Evolutionary conservation across 2,797 vertebrate genomes (phyloP).

Genomic region (Bucorvus abyssinicus): DNA sequence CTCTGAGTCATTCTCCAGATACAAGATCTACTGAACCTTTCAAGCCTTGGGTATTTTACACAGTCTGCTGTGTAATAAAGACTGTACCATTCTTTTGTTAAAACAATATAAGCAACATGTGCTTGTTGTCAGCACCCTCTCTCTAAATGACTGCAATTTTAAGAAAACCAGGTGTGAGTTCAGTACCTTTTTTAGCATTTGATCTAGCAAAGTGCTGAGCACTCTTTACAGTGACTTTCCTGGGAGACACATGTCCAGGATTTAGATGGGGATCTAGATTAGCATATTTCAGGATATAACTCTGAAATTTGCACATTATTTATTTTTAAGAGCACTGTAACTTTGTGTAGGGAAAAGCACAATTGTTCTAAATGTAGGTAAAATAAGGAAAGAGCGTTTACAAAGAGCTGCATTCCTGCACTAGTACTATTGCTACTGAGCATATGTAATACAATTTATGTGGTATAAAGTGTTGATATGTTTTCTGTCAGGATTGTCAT

Average conservation of each 20-base stretch:
- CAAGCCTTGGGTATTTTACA: not conserved
- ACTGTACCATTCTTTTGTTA: slow-evolving; percentile 47
- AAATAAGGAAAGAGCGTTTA: slow-evolving; percentile 59
- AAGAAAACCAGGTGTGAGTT: not conserved
- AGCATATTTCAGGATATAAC: slow-evolving; percentile 11
- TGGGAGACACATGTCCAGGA: not conserved
- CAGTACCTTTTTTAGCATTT: not conserved
- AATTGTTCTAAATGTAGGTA: slow-evolving; percentile 73
- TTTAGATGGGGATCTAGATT: slow-evolving; percentile 35
- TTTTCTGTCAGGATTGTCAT: slow-evolving; percentile 62
- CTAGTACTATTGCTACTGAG: slow-evolving; percentile 68
- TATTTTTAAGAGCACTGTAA: slow-evolving; percentile 64
- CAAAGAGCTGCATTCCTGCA: slow-evolving; percentile 58
- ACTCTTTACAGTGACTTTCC: not conserved
- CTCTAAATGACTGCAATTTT: slow-evolving; percentile 35
- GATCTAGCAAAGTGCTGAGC: slow-evolving; percentile 20
- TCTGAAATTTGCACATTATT: slow-evolving; percentile 64
- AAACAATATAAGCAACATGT: not conserved
- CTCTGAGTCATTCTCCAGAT: slow-evolving; percentile 4
- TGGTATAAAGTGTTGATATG: slow-evolving; percentile 49
- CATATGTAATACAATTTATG: slow-evolving; percentile 62
- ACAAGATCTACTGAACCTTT: slow-evolving; percentile 13
- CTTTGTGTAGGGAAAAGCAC: slow-evolving; percentile 75
- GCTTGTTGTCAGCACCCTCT: slow-evolving; percentile 7
- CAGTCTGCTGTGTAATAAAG: slow-evolving; percentile 2